Percentiles rank a stretch among this genome's conserved stretches.
Evolutionary conservation across 2,113 vertebrate species (phyloP).

Genomic region (Macrotis lagotis): DNA sequence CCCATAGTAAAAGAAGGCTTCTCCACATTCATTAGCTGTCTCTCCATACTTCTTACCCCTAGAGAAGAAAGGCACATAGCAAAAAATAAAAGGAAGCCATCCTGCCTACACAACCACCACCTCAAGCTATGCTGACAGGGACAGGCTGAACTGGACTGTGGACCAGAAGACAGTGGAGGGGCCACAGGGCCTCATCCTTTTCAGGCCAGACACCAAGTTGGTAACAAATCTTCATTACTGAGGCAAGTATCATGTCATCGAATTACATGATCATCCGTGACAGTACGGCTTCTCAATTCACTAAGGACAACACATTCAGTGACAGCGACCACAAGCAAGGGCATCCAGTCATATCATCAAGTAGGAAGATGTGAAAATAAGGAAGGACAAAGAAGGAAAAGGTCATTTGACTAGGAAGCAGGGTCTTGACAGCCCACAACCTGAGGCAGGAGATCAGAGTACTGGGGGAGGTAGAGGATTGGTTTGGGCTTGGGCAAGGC

Average conservation of each 20-base stretch:
- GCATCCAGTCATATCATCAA: neutral
- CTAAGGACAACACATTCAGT: neutral
- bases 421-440: no score
- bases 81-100: neutral
- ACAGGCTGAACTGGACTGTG: neutral
- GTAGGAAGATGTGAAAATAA: neutral
- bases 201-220: neutral
- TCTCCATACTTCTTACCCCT: conserved; percentile 96
- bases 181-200: neutral
- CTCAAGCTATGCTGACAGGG: no score
- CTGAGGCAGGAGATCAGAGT: neutral
- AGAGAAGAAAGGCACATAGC: conserved; percentile 62
- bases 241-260: neutral
- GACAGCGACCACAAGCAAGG: neutral
- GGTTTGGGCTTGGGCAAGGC: no score
- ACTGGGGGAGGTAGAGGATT: neutral
- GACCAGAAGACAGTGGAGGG: no score
- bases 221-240: no score
- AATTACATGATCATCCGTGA: neutral
- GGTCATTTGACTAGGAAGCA: neutral
- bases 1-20: conserved; percentile 97
- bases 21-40: conserved; percentile 96
- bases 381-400: neutral
- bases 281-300: neutral
- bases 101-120: neutral